A percentile compares a stretch with the other conserved stretches of the same genome.
These are phyloP conservation scores for Otus scops DNA, from an alignment of 2,797 vertebrate genomes.

Conservation along the genomic window DNA sequence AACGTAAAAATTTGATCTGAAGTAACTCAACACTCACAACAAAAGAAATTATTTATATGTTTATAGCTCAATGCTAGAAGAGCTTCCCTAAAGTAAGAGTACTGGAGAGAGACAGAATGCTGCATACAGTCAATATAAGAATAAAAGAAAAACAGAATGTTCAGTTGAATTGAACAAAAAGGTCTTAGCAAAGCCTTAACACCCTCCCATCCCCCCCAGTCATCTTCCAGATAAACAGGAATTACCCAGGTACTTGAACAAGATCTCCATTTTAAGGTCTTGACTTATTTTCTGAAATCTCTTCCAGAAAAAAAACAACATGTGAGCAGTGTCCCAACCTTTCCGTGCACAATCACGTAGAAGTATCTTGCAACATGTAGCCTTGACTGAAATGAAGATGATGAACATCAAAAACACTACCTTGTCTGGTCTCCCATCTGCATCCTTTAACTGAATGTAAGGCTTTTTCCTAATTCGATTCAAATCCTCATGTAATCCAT, in stretches of 20 bases:
- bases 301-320: neutral
- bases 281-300: neutral
- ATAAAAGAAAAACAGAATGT: neutral
- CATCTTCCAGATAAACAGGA: neutral
- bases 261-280: neutral
- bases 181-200: neutral
- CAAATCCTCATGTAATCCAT: conserved; percentile 96
- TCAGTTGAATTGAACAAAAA: neutral
- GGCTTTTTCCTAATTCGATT: conserved; percentile 98
- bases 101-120: neutral
- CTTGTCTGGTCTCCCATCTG: conserved; percentile 92
- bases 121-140: neutral
- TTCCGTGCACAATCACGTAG: neutral
- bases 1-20: neutral
- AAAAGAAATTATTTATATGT: neutral
- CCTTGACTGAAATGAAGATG: neutral
- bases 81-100: neutral
- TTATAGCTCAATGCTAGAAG: neutral
- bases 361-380: neutral
- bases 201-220: rapidly evolving
- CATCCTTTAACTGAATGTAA: conserved; percentile 96
- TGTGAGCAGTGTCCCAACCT: neutral
- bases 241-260: neutral
- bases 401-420: conserved; percentile 64
- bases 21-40: neutral